Percentiles rank a stretch among this genome's conserved stretches.
These are phyloP conservation scores for Allacma fusca DNA, from an alignment of 2,888 invertebrate species.

Conservation along the genomic window DNA sequence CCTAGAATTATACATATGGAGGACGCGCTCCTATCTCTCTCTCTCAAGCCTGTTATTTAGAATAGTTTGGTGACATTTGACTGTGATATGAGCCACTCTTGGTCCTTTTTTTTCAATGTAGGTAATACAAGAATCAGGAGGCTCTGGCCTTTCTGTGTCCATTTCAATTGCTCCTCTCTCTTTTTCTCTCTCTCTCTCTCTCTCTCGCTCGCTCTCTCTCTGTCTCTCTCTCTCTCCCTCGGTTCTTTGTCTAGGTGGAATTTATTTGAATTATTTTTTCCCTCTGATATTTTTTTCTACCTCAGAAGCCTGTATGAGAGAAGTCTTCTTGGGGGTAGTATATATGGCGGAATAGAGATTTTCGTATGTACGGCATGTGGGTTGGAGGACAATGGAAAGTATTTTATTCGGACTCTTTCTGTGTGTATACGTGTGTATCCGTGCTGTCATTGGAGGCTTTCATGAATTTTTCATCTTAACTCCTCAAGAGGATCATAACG, in stretches of 20 bases:
- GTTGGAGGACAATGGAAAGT: constrained; percentile 4
- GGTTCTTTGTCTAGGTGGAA: constrained; percentile 27
- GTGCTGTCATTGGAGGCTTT: constrained; percentile 47
- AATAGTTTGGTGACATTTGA: constrained; percentile 37
- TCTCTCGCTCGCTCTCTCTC: too few species aligned
- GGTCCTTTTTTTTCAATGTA: constrained; percentile 24
- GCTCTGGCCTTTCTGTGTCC: constrained; percentile 21
- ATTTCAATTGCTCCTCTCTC: constrained; percentile 31
- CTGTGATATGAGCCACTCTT: constrained; percentile 37
- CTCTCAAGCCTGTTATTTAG: constrained; percentile 32
- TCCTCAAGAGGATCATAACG: constrained; percentile 43
- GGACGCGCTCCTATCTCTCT: neutral
- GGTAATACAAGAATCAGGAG: neutral
- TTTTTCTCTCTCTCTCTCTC: neutral
- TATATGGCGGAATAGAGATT: neutral
- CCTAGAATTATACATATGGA: constrained; percentile 14
- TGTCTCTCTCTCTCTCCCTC: neutral
- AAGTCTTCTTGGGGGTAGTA: neutral
- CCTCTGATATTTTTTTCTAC: constrained; percentile 5
- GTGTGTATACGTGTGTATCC: neutral
- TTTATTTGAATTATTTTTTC: constrained; percentile 39
- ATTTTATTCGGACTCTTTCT: constrained; percentile 2
- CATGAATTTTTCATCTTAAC: constrained; percentile 61
- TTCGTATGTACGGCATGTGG: neutral
- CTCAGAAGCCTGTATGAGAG: too few species aligned